These are phyloP conservation scores for Phasianus colchicus DNA, from an alignment of 2,113 vertebrate species.

Conservation along the genomic window DNA sequence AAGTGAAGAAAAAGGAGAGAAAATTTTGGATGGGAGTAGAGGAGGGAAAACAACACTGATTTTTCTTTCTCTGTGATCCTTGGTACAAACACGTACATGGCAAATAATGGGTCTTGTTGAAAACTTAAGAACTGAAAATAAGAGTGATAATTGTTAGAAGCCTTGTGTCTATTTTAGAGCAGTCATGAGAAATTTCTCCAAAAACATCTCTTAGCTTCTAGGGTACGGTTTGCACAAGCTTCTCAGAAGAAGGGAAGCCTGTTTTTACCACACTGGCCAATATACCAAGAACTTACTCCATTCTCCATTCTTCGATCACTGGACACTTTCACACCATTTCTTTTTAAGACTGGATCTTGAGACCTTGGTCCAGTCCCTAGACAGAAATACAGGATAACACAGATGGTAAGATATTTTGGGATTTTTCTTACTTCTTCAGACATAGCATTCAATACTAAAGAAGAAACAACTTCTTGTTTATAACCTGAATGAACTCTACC, in stretches of 20 bases:
- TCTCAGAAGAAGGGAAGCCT: neutral
- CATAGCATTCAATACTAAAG: neutral
- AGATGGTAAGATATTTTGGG: neutral
- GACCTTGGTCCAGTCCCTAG: constrained; percentile 81
- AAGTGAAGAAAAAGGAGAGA: neutral
- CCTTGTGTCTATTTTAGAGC: neutral
- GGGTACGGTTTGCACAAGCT: neutral
- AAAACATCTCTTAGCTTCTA: neutral
- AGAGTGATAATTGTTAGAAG: neutral
- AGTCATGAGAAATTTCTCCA: neutral
- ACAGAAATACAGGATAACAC: constrained; percentile 5
- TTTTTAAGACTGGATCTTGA: constrained; percentile 84
- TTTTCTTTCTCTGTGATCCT: neutral
- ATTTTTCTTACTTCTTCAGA: neutral
- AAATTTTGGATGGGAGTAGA: neutral
- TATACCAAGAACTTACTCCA: constrained; percentile 83
- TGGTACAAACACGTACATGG: neutral
- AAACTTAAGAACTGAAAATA: neutral
- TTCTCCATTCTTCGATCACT: constrained; percentile 90
- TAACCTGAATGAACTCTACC: neutral
- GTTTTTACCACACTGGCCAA: neutral
- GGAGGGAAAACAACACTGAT: neutral
- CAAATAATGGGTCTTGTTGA: neutral
- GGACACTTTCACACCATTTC: constrained; percentile 88
- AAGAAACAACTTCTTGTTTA: neutral